phyloP scores from a whole-genome alignment of 2,888 invertebrate genomes.

The Malachius bipustulatus region DNA sequence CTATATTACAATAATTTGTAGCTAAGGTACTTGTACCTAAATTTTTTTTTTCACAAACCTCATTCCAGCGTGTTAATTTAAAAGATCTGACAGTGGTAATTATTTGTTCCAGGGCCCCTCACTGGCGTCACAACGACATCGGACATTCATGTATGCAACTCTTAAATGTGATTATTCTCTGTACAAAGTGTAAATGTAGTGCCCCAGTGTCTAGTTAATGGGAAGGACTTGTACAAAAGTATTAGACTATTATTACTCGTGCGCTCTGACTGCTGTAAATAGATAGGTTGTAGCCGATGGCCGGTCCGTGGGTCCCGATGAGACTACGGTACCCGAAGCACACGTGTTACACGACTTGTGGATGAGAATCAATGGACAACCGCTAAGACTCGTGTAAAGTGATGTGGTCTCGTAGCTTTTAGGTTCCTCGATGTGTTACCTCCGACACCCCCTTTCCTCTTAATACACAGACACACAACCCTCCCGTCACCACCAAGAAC shows the following conservation, averaged over 20 bases:
- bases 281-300: constrained; percentile 31
- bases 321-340: constrained; percentile 24
- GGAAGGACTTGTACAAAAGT: constrained; percentile 37
- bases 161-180: constrained; percentile 51
- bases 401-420: constrained; percentile 36
- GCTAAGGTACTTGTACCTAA: constrained; percentile 1
- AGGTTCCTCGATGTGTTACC: constrained; percentile 50
- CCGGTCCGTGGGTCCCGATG: constrained; percentile 31
- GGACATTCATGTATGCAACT: constrained; percentile 40
- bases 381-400: constrained; percentile 33
- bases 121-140: constrained; percentile 37
- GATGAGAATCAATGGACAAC: constrained; percentile 1
- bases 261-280: constrained; percentile 33
- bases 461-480: constrained; percentile 25
- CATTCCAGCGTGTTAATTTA: neutral
- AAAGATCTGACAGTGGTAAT: constrained; percentile 4
- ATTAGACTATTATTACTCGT: constrained; percentile 30
- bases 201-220: constrained; percentile 38
- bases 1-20: too few species aligned
- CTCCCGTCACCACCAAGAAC: neutral
- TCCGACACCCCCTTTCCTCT: constrained; percentile 41
- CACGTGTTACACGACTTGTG: constrained; percentile 14
- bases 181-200: constrained; percentile 48
- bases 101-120: constrained; percentile 32
- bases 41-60: constrained; percentile 1